Evolutionary conservation across 2,888 invertebrate species (phyloP), one percentile per base, ranked within the genome.

Genomic region (Orthosia gothica): DNA sequence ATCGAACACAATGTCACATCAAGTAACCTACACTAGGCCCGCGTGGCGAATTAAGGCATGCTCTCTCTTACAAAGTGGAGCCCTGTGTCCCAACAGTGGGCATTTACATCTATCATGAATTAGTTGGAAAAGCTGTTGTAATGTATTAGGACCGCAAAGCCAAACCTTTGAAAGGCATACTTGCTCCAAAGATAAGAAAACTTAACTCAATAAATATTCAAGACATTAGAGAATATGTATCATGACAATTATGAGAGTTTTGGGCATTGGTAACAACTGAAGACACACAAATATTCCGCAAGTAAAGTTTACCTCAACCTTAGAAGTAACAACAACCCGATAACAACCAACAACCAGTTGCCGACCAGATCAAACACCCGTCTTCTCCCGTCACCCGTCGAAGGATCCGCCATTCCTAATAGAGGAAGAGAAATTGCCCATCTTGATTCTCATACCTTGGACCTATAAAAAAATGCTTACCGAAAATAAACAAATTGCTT

Each of bases 401-500:
- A 1, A 13, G 20, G 54, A 54, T n/a, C 12, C 3, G 12, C 20
- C 54, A 20, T 54, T n/a, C n/a, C 11, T 12, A 52, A 52, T 20
- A 3, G 7, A 5, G 50, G 9, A 18, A n/a, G 12, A 20, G 2
- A 52, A n/a, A 12, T 52, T 11, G n/a, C 0, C 4, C 52, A 40
- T 40, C 40, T 9, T 20, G 11, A 1, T 52, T 4, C 2, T 54
- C 54, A 20, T 20, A n/a, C 13, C 40, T 59, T 59, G 2, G 12
- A 15, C 3, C 58, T 58, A 32, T 11, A 18, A 3, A 49, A 54
- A 55, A 55, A 40, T 47, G 61, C 71, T 72, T 45, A 72, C 45
- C 23, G 13, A 20, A 26, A 40, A 69, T 40, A 16, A 62, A 16
- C 0, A 76, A 26, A 40, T 4, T 26, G n/a, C 23, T 49, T 15